Base-by-base conservation (phyloP, 2,797 vertebrate species). In the Mastacembelus armatus region DNA sequence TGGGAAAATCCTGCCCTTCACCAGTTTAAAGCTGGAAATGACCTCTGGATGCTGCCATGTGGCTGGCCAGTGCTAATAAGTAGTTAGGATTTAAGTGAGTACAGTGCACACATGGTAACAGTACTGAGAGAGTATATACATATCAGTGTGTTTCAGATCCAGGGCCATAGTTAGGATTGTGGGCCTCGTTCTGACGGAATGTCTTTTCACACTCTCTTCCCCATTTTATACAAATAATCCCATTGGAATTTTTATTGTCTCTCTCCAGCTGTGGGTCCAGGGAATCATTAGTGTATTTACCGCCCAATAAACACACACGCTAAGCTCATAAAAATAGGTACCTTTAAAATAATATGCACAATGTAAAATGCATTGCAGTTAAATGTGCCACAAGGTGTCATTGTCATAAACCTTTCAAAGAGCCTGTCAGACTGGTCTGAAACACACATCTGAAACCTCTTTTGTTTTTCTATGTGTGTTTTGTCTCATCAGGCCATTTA, bases 401-500 rank as follows among this genome's bases (percentile, higher is more conserved):
- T 56, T 63, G 27, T 72, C 35, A 44, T 29, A 14, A 33, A 47
- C 16, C 3, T 54, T 51, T 29, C 0, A 35, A 32, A 40, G 16
- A 22, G 27, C 12, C 18, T 49, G 24, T 11, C 22, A 45, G 27
- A 30, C 30, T 10, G 22, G 33, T 21, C n/a, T n/a, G n/a, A 1
- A 29, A 38, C 38, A 16, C 1, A 21, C 32, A 19, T 11, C 39
- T 63, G 49, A 38, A 43, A 47, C 10, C 2, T 73, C 22, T 30
- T 42, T 49, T 30, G n/a, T 43, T 21, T 59, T 57, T 36, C 9
- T 48, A 27, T 36, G 43, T 62, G 64, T 74, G 62, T 42, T 77
- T 47, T 19, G 42, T 49, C 52, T 72, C 66, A 44, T 63, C 32
- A n/a, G 55, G 76, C 33, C 77, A 62, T 91, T 93, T 90, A 92